These are phyloP conservation scores for Leptosomus discolor DNA, from an alignment of 2,113 vertebrate species.

Conservation along the genomic window DNA sequence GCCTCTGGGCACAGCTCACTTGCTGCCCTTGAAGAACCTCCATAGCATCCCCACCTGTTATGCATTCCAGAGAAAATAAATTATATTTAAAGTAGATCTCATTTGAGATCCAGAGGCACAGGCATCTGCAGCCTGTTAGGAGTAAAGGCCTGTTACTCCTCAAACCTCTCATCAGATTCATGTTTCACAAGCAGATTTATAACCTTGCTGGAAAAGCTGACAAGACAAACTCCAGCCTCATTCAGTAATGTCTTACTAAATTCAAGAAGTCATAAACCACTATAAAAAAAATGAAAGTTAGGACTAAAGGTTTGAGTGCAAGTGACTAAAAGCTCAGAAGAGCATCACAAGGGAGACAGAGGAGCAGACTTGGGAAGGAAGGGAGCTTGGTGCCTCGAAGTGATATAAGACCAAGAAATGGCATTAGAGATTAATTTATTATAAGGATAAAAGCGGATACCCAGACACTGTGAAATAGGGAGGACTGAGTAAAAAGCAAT, in stretches of 20 bases:
- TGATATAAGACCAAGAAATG: not conserved
- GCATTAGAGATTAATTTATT: slow-evolving; percentile 35
- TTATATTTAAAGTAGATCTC: slow-evolving; percentile 26
- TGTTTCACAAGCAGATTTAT: slow-evolving; percentile 53
- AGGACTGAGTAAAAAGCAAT: not conserved
- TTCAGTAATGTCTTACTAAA: slow-evolving; percentile 14
- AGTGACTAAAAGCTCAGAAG: slow-evolving; percentile 20
- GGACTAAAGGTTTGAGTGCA: not conserved
- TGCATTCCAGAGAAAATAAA: slow-evolving; percentile 21
- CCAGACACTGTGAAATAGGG: not conserved
- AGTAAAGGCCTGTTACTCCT: slow-evolving; percentile 35
- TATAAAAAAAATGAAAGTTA: slow-evolving; percentile 34
- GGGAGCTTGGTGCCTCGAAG: not conserved
- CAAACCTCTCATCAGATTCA: slow-evolving; percentile 39
- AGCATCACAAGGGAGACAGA: not conserved
- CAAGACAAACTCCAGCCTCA: slow-evolving; percentile 41
- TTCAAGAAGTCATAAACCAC: slow-evolving; percentile 55
- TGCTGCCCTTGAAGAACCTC: not conserved
- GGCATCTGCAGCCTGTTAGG: slow-evolving; percentile 12
- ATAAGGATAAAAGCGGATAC: not conserved
- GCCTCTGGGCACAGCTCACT: not conserved
- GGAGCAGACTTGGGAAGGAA: not conserved
- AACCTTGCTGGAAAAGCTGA: slow-evolving; percentile 29
- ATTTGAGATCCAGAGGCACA: slow-evolving; percentile 4
- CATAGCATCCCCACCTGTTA: not conserved